Percentiles rank a stretch among this genome's conserved stretches.
Evolutionary conservation across 2,113 vertebrate genomes (phyloP).

Genomic region (Actenoides hombroni): DNA sequence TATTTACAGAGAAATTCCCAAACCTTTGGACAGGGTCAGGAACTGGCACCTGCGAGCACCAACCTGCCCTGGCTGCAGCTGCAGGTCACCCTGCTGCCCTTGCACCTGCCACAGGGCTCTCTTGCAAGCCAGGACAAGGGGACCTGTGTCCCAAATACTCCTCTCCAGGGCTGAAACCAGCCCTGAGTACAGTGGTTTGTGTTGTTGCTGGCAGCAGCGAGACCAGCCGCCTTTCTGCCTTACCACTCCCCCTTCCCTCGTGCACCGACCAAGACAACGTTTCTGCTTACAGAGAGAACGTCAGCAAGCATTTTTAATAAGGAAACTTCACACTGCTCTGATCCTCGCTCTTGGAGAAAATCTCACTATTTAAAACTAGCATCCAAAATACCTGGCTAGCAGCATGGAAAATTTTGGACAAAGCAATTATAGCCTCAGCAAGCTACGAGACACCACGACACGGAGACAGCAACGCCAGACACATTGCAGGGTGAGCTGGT

Average conservation of each 20-base stretch:
- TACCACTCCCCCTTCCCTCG: neutral
- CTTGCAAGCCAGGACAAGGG: neutral
- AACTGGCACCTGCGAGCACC: neutral
- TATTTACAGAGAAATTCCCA: neutral
- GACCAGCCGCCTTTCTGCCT: accelerated
- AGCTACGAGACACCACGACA: accelerated
- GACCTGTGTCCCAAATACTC: neutral
- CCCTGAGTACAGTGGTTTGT: neutral
- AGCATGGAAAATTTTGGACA: neutral
- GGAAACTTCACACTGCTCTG: neutral
- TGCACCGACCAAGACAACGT: accelerated
- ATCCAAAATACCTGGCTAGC: neutral
- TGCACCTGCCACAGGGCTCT: accelerated
- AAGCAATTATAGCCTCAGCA: neutral
- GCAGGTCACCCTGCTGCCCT: neutral
- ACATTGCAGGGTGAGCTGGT: accelerated
- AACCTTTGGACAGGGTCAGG: neutral
- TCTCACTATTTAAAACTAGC: neutral
- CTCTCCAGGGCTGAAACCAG: neutral
- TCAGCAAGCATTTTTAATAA: neutral
- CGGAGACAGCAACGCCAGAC: accelerated
- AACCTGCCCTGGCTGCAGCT: neutral
- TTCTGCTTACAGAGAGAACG: neutral
- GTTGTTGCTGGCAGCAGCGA: accelerated
- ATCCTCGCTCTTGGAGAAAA: neutral